Base-by-base conservation (phyloP, 2,888 invertebrate genomes). In the Ophion ventricosus region DNA sequence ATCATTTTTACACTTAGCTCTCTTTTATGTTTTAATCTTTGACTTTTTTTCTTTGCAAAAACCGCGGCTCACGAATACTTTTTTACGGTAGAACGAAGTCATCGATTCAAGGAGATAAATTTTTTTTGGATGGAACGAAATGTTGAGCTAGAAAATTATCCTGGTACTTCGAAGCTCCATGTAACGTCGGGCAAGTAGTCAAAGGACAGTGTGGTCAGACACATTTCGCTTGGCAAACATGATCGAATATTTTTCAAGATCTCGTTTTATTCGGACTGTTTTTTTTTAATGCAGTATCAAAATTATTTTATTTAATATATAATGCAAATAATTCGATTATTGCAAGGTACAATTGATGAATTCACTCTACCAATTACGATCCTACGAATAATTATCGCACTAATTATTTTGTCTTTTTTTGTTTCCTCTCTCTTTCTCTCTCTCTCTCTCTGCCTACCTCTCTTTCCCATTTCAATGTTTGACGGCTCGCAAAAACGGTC, bases 341-440 rank as follows among this genome's bases (percentile, higher is more conserved):
- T 7, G 3, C 35, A 35, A 35, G 7, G 35, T 35, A 7, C 1
- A 25, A 75, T 64, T 64, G 63, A 63, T 75, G 63, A 75, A 63
- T 20, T 40, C 23, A 10, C 35, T 23, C 23, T 35, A 20, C 14
- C 26, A 10, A 29, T 10, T n/a, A 74, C 49, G 11, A 26, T 40
- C 17, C 23, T 17, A 63, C 49, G 54, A 63, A 43, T 29, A 5
- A 23, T 63, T 64, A 7, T 20, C 29, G 23, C 29, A 66, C 29
- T 35, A 59, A 59, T 49, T 74, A 17, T 74, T 61, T 43, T 40
- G 49, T 75, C 14, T 8, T 64, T 54, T 40, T 26, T 20, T 54
- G 26, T 77, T 26, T 61, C 25, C 11, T 54, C 20, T 10, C 17
- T 61, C 49, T 43, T 17, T 43, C 29, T 26, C 35, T n/a, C 23